Conservation (phyloP, 2,888 invertebrate genomes). For the Mamestra brassicae region DNA sequence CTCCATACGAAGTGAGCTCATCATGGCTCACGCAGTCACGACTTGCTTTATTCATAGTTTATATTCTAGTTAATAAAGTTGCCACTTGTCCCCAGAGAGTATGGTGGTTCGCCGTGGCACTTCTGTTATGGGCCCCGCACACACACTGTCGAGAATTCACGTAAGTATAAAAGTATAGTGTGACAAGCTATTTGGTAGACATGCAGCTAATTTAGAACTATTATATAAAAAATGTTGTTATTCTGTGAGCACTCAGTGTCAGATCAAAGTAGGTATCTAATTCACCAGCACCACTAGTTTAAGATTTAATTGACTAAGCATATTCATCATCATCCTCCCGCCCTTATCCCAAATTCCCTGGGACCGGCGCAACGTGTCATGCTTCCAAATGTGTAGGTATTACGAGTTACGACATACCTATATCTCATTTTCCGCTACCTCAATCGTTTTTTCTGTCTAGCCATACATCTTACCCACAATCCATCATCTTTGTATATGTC, state of each 20-base stretch:
- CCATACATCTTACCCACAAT: too few relatives aligned
- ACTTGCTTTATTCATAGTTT: conserved; percentile 47
- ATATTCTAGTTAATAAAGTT: conserved; percentile 65
- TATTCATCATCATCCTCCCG: background rate
- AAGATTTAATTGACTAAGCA: too few relatives aligned
- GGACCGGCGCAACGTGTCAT: too few relatives aligned
- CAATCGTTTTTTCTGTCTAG: too few relatives aligned
- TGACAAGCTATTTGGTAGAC: background rate
- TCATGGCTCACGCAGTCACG: conserved; percentile 54
- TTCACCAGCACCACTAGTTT: background rate
- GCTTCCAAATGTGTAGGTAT: too few relatives aligned
- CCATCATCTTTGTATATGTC: too few relatives aligned
- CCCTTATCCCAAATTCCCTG: too few relatives aligned
- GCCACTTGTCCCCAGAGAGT: conserved; percentile 80
- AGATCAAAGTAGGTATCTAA: background rate
- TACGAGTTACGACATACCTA: too few relatives aligned
- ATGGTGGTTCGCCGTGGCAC: conserved; percentile 79
- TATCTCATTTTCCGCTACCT: too few relatives aligned
- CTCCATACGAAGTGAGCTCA: conserved; percentile 46
- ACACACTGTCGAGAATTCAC: conserved; percentile 82
- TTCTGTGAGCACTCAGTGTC: background rate
- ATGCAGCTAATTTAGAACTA: background rate
- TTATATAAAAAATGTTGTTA: too few relatives aligned
- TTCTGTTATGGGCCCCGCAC: conserved; percentile 79
- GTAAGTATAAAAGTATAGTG: conserved; percentile 76